Evolutionary conservation across 2,888 invertebrate genomes (phyloP).

Genomic region (Brenthis daphne): DNA sequence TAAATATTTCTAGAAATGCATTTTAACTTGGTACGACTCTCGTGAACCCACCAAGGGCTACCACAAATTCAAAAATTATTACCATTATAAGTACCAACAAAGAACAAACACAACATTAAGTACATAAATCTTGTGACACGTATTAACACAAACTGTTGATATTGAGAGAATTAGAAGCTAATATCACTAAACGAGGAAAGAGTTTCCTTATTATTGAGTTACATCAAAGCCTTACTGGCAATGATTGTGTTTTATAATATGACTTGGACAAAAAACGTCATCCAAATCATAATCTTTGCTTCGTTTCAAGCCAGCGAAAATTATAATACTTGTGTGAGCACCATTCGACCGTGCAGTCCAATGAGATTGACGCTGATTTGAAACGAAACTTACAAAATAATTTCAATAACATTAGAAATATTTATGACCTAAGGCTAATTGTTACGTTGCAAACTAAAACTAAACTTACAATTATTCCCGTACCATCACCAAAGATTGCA

Average conservation of each 20-base stretch:
- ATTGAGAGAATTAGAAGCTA: constrained; percentile 79
- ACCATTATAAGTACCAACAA: constrained; percentile 73
- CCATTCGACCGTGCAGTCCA: constrained; percentile 62
- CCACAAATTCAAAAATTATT: constrained; percentile 63
- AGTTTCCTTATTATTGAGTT: constrained; percentile 72
- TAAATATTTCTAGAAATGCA: constrained; percentile 81
- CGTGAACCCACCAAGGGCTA: constrained; percentile 52
- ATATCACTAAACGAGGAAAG: constrained; percentile 81
- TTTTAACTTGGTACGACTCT: constrained; percentile 78
- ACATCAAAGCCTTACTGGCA: constrained; percentile 48
- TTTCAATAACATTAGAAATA: constrained; percentile 54
- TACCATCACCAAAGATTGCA: constrained; percentile 91
- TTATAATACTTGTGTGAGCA: constrained; percentile 49
- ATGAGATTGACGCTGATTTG: constrained; percentile 65
- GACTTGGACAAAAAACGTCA: constrained; percentile 77
- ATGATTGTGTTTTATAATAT: constrained; percentile 48
- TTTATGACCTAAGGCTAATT: constrained; percentile 55
- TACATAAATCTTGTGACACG: constrained; percentile 77
- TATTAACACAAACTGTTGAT: constrained; percentile 65
- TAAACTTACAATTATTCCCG: constrained; percentile 74
- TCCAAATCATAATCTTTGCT: constrained; percentile 68
- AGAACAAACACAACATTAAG: constrained; percentile 78
- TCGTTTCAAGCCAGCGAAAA: constrained; percentile 76
- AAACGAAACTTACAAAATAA: constrained; percentile 67
- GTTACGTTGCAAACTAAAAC: constrained; percentile 44